phyloP scores from a whole-genome alignment of 2,113 vertebrate genomes.

The Tretioscincus oriximinensis region DNA sequence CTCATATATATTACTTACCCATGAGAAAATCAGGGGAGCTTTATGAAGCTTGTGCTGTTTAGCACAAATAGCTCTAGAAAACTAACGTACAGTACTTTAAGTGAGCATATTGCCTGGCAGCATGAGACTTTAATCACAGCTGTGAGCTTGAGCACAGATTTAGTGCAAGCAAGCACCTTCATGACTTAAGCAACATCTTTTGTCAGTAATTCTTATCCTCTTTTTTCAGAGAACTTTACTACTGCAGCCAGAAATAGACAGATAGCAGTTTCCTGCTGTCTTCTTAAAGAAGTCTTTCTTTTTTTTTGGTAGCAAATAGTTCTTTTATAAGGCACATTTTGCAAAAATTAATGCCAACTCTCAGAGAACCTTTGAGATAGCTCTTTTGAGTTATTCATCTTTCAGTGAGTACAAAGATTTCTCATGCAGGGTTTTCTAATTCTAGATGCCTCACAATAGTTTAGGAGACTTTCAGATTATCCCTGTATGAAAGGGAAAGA shows the following conservation, averaged over 20 bases:
- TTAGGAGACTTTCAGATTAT: not conserved
- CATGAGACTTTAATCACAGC: conserved; percentile 72
- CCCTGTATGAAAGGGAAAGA: not conserved
- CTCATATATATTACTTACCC: conserved; percentile 87
- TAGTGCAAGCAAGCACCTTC: conserved; percentile 65
- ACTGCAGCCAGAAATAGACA: too few relatives aligned
- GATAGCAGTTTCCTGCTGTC: too few relatives aligned
- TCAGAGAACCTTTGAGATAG: too few relatives aligned
- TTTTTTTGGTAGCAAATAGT: not conserved
- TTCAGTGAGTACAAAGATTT: not conserved
- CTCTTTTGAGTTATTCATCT: too few relatives aligned
- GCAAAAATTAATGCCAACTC: not conserved
- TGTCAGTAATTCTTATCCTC: conserved; percentile 56
- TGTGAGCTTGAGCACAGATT: conserved; percentile 72
- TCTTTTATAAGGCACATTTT: not conserved
- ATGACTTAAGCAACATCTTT: conserved; percentile 59
- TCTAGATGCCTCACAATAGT: not conserved
- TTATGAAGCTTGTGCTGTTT: conserved; percentile 81
- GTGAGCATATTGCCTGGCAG: conserved; percentile 74
- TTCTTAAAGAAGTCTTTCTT: too few relatives aligned
- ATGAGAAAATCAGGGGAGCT: conserved; percentile 82
- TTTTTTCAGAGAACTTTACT: conserved; percentile 58
- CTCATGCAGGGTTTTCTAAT: not conserved
- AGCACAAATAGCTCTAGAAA: conserved; percentile 78
- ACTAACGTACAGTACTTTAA: conserved; percentile 71